Evolutionary conservation across 2,888 invertebrate genomes (phyloP).

Genomic region (Hartigia nigra): DNA sequence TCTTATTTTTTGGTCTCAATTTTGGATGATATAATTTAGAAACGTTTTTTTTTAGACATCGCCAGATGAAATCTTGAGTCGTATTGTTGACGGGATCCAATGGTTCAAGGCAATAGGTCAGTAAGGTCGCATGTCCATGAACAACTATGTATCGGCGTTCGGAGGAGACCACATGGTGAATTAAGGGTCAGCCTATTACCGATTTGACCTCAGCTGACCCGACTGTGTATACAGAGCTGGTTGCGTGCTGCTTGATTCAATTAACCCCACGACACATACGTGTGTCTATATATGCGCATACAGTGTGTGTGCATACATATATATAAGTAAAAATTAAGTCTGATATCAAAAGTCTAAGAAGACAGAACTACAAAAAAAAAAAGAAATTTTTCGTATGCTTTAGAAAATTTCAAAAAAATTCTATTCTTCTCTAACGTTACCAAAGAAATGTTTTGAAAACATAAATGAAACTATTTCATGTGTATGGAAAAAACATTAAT

Average conservation of each 20-base stretch:
- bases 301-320: background rate
- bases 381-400: background rate
- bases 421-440: too few species aligned
- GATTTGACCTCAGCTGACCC: slow-evolving; percentile 62
- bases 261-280: slow-evolving; percentile 54
- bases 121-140: slow-evolving; percentile 44
- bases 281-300: slow-evolving; percentile 27
- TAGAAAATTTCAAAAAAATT: too few species aligned
- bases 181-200: slow-evolving; percentile 60
- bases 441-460: background rate
- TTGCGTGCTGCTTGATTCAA: slow-evolving; percentile 62
- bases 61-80: background rate
- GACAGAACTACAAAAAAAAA: background rate
- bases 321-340: too few species aligned
- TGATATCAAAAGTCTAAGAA: too few species aligned
- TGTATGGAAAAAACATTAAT: background rate
- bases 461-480: background rate
- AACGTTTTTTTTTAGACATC: background rate
- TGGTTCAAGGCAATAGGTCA: background rate
- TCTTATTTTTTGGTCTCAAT: background rate
- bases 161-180: slow-evolving; percentile 48
- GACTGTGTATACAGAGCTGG: slow-evolving; percentile 52
- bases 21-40: background rate
- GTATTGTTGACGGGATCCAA: background rate
- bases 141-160: slow-evolving; percentile 49